Base-by-base conservation (phyloP, 1,140 invertebrate species). In the Zaprionus gabonicus region DNA sequence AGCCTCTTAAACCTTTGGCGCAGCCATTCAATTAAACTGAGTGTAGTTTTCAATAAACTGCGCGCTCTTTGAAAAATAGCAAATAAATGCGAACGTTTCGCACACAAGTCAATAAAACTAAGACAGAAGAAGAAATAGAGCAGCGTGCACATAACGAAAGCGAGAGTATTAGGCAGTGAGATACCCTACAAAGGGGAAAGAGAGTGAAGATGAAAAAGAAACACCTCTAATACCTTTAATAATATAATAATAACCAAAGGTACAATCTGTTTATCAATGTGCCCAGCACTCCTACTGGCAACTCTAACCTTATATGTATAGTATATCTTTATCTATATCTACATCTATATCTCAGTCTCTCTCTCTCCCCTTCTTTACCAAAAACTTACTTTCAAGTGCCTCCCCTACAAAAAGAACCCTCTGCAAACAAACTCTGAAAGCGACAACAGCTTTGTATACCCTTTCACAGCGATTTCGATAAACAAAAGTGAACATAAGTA, bases 11-110 rank as follows among this genome's bases (percentile, higher is more conserved):
- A 82, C 71, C 71, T 75, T 71, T 76, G 69, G 58, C 63, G 63
- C 63, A 68, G 80, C 72, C 83, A 87, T 87, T 87, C 83, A 87
- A 87, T 87, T 87, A 87, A 83, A 75, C 84, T 78, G 83, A 87
- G 83, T 87, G 84, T 83, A 83, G 84, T 88, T 87, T 83, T 88
- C 83, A 87, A 88, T 87, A 87, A 87, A 87, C 77, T 83, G 77
- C 56, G 65, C 55, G 68, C 84, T 70, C 64, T 80, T 88, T 88
- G 74, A 88, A 83, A 87, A 87, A 88, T 83, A 62, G 84, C 78
- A 88, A 87, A 87, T 88, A 88, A 87, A 83, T 88, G 71, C 71
- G 77, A 80, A 31, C 72, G 27, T 34, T 59, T 63, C 72, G 53
- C 68, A 70, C 67, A 69, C 58, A 49, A 59, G 38, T 58, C 53